Conservation (phyloP, 2,888 invertebrate species). For the Drepana falcataria region DNA sequence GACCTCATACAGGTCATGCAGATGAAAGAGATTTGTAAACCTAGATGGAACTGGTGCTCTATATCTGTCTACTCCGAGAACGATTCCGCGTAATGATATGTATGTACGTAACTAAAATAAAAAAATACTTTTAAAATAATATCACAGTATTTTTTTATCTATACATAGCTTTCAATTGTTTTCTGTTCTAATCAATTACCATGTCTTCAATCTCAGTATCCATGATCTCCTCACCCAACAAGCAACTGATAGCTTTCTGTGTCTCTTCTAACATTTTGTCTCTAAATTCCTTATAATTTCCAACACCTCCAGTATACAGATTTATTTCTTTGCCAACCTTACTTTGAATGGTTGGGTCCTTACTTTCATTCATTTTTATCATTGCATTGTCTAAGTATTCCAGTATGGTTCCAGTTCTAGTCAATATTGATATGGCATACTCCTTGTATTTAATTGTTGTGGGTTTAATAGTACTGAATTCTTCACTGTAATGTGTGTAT, state of each 20-base stretch:
- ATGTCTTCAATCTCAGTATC: conserved; percentile 16
- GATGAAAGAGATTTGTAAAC: too few relatives aligned
- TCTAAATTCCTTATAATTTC: conserved; percentile 36
- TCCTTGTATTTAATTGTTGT: conserved; percentile 20
- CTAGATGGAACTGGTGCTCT: too few relatives aligned
- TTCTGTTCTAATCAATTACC: conserved; percentile 19
- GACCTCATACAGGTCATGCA: too few relatives aligned
- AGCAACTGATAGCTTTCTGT: conserved; percentile 23
- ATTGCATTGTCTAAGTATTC: conserved; percentile 53
- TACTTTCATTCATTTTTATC: conserved; percentile 51
- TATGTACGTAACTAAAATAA: too few relatives aligned
- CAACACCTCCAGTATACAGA: conserved; percentile 42
- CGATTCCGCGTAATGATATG: too few relatives aligned
- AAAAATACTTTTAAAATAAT: too few relatives aligned
- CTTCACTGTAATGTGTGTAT: conserved; percentile 30
- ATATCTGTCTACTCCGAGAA: too few relatives aligned
- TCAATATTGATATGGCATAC: conserved; percentile 38
- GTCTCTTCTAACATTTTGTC: conserved; percentile 36
- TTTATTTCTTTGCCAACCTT: conserved; percentile 53
- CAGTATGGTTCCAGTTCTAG: conserved; percentile 36
- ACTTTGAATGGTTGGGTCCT: conserved; percentile 23
- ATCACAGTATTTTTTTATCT: too few relatives aligned
- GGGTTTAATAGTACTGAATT: conserved; percentile 6
- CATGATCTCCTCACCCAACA: conserved; percentile 10
- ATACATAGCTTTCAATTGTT: conserved; percentile 10